These are phyloP conservation scores for Talpa occidentalis DNA, from an alignment of 2,113 vertebrate genomes.

Conservation along the genomic window DNA sequence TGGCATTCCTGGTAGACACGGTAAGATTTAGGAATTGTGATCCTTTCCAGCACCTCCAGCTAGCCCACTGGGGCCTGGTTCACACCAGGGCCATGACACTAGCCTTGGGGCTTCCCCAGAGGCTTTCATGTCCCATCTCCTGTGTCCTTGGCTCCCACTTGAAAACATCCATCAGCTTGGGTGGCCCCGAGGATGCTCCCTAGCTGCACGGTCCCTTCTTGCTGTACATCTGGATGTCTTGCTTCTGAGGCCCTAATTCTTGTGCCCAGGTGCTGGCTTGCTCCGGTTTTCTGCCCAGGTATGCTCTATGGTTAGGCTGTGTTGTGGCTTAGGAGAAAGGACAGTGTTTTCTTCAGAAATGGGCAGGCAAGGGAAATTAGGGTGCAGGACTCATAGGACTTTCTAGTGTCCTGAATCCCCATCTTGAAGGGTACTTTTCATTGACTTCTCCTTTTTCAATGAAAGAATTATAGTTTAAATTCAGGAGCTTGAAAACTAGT, in stretches of 20 bases:
- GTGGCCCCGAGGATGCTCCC: too few species aligned
- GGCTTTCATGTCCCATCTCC: background rate
- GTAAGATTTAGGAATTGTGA: background rate
- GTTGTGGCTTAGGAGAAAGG: background rate
- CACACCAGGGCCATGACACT: background rate
- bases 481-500: background rate
- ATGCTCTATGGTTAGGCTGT: background rate
- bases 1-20: conserved; percentile 6
- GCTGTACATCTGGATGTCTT: background rate
- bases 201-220: background rate
- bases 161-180: background rate
- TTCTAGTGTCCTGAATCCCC: background rate
- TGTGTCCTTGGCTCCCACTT: background rate
- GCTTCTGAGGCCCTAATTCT: background rate
- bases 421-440: background rate
- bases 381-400: background rate
- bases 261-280: background rate
- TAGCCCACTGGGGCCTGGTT: background rate
- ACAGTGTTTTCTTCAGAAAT: background rate
- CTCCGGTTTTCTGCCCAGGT: background rate
- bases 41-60: background rate
- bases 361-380: background rate
- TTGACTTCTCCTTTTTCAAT: conserved; percentile 26
- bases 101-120: background rate
- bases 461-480: background rate